Percentiles rank a stretch among this genome's conserved stretches.
These are phyloP conservation scores for Lasius fuliginosus DNA, from an alignment of 2,888 invertebrate species.

Conservation along the genomic window DNA sequence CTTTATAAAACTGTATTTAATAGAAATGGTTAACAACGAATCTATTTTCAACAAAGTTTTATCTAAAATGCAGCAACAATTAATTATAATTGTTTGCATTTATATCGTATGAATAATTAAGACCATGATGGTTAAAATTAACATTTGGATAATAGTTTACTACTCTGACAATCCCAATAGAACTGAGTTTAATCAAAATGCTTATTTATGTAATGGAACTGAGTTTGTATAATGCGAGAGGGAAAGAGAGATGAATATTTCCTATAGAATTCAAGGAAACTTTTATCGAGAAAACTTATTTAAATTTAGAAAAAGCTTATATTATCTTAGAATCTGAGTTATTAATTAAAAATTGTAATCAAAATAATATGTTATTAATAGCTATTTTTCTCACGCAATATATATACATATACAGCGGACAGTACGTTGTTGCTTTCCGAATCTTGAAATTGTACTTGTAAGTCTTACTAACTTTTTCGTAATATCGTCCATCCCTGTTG, in stretches of 20 bases:
- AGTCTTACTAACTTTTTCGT: slow-evolving; percentile 31
- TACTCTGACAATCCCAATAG: background rate
- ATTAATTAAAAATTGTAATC: background rate
- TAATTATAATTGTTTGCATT: slow-evolving; percentile 23
- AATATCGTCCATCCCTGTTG: slow-evolving; percentile 38
- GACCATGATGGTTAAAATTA: slow-evolving; percentile 5
- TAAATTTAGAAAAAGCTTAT: background rate
- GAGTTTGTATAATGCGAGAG: background rate
- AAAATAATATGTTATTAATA: background rate
- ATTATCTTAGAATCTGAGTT: background rate
- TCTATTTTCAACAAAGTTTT: background rate
- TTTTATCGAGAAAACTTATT: background rate
- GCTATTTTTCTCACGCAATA: slow-evolving; percentile 3
- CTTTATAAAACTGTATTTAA: slow-evolving; percentile 27
- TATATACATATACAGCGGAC: background rate
- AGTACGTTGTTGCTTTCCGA: background rate
- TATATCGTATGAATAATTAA: background rate
- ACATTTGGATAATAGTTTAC: background rate
- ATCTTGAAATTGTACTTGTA: slow-evolving; percentile 17
- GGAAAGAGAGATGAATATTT: background rate
- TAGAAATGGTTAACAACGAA: background rate
- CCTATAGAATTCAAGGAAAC: background rate
- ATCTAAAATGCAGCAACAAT: background rate
- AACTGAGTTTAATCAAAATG: slow-evolving; percentile 18
- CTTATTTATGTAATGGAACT: background rate